These are phyloP conservation scores for Liopterus haemorrhoidalis DNA, from an alignment of 2,888 invertebrate species.

Conservation along the genomic window DNA sequence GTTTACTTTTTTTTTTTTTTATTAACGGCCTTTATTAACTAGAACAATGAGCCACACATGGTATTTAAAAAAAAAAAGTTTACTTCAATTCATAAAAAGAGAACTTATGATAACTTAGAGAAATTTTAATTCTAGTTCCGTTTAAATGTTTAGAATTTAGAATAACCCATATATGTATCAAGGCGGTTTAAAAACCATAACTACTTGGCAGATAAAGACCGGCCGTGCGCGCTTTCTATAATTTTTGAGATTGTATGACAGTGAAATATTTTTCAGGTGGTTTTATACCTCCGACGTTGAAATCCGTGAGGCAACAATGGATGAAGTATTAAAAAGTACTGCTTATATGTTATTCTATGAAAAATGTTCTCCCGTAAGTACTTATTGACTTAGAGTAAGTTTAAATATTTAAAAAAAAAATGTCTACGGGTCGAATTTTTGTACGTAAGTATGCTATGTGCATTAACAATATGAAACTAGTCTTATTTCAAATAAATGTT, in stretches of 20 bases:
- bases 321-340: constrained; percentile 75
- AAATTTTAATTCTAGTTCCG: too few species aligned
- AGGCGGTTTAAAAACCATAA: neutral
- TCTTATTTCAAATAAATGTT: neutral
- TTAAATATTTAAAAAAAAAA: constrained; percentile 14
- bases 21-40: too few species aligned
- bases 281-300: constrained; percentile 80
- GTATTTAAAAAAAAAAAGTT: too few species aligned
- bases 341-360: constrained; percentile 95
- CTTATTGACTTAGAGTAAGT: too few species aligned
- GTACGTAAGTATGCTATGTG: neutral
- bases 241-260: constrained; percentile 1
- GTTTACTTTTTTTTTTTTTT: too few species aligned
- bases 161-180: too few species aligned
- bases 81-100: too few species aligned
- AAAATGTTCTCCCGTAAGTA: constrained; percentile 41
- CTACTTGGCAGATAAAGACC: too few species aligned
- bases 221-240: neutral
- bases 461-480: constrained; percentile 1
- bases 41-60: too few species aligned
- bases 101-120: too few species aligned
- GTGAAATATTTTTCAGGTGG: constrained; percentile 57
- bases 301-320: constrained; percentile 72
- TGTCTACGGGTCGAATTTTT: neutral
- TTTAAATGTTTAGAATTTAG: too few species aligned